Evolutionary conservation across 2,113 vertebrate species (phyloP).

Genomic region (Ailurus styani): DNA sequence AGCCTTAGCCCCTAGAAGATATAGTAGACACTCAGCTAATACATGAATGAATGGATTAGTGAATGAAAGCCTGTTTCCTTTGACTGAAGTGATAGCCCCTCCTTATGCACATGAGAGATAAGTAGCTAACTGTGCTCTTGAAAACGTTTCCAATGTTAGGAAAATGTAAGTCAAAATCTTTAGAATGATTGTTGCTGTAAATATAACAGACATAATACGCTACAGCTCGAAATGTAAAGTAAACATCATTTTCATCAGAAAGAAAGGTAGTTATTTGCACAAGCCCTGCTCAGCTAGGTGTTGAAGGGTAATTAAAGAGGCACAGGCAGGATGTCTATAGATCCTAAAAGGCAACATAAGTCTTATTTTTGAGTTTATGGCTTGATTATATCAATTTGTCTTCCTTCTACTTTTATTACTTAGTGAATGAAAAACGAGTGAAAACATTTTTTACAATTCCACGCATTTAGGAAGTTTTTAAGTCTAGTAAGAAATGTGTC

Average conservation of each 20-base stretch:
- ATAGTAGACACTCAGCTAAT: neutral
- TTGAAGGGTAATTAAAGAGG: conserved; percentile 30
- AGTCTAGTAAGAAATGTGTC: conserved; percentile 10
- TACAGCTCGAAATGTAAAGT: conserved; percentile 26
- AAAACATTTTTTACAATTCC: conserved; percentile 15
- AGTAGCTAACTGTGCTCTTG: neutral
- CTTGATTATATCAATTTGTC: conserved; percentile 50
- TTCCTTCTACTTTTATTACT: conserved; percentile 42
- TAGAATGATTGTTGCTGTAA: conserved; percentile 16
- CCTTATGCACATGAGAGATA: neutral
- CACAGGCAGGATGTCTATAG: neutral
- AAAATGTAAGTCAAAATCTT: conserved; percentile 3
- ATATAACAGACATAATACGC: neutral
- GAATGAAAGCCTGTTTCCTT: neutral
- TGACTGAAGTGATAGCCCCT: neutral
- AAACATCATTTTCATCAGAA: conserved; percentile 51
- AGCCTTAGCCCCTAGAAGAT: neutral
- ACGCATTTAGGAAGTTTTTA: conserved; percentile 29
- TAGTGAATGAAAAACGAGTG: conserved; percentile 54
- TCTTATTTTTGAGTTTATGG: conserved; percentile 30
- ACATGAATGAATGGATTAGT: neutral
- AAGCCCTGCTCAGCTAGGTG: neutral
- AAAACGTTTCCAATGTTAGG: neutral
- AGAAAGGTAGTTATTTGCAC: conserved; percentile 49
- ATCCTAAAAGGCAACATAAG: neutral